These are phyloP conservation scores for Rhyacophila evoluta DNA, from an alignment of 2,888 invertebrate genomes.

Conservation along the genomic window DNA sequence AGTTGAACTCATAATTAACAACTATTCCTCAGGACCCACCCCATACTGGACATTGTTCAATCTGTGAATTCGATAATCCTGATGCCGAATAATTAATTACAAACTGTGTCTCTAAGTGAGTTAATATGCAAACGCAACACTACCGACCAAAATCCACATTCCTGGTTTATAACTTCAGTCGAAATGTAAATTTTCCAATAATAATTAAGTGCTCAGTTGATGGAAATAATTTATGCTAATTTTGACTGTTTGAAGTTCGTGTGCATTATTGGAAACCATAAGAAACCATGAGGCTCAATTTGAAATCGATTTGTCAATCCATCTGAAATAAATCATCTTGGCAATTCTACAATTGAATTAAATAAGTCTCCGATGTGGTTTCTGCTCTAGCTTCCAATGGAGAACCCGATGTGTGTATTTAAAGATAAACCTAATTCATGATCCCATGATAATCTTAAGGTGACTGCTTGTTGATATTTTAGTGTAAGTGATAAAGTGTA, in stretches of 20 bases:
- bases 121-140: not conserved
- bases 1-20: not conserved
- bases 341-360: not conserved
- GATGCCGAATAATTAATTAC: not conserved
- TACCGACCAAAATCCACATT: conserved; percentile 49
- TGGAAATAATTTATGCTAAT: not conserved
- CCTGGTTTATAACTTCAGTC: conserved; percentile 31
- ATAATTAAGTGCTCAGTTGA: conserved; percentile 2
- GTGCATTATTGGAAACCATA: not conserved
- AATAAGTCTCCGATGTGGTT: not conserved
- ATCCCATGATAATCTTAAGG: conserved; percentile 30
- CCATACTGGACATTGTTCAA: not conserved
- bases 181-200: not conserved
- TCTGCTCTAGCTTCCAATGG: not conserved
- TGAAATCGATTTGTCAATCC: not conserved
- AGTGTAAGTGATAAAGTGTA: conserved; percentile 43
- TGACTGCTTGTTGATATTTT: conserved; percentile 47
- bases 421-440: conserved; percentile 27
- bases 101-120: not conserved
- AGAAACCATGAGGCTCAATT: not conserved
- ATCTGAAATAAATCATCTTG: not conserved
- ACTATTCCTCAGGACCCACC: not conserved
- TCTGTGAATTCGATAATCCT: not conserved
- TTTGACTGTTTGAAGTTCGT: not conserved
- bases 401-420: not conserved